These are phyloP conservation scores for Anarhynchus alexandrinus DNA, from an alignment of 2,113 vertebrate genomes.

Conservation along the genomic window DNA sequence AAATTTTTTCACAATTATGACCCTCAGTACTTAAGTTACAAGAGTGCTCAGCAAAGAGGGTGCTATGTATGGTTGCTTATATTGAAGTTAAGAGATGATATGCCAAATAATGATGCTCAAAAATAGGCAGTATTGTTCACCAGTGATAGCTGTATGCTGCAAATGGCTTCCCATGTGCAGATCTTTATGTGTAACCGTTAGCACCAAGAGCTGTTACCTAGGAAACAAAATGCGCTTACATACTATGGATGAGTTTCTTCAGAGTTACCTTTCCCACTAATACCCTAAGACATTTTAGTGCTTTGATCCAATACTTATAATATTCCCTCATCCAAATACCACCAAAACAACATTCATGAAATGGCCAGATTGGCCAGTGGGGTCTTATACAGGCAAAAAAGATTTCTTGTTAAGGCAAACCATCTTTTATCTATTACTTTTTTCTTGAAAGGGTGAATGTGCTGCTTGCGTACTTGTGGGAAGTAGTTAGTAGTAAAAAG, in stretches of 20 bases:
- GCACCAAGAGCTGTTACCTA: conserved; percentile 26
- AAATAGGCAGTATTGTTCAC: not conserved
- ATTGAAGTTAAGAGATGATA: not conserved
- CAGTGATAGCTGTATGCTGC: not conserved
- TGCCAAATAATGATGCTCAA: not conserved
- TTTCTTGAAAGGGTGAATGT: not conserved
- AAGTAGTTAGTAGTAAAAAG: not conserved
- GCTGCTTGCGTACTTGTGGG: not conserved
- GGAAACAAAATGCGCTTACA: not conserved
- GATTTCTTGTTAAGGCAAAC: not conserved
- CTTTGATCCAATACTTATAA: not conserved
- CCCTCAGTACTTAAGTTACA: not conserved
- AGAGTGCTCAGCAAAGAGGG: not conserved
- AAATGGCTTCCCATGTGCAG: not conserved
- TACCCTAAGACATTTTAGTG: not conserved
- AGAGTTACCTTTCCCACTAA: not conserved
- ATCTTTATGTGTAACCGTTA: not conserved
- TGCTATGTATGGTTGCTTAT: not conserved
- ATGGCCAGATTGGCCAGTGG: not conserved
- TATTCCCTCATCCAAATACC: not conserved
- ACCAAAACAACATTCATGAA: not conserved
- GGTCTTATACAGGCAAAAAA: not conserved
- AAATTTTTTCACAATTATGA: not conserved
- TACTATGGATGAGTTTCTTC: not conserved
- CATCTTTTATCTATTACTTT: not conserved